Evolutionary conservation across 2,797 vertebrate genomes (phyloP).

Genomic region (Valencia hispanica): DNA sequence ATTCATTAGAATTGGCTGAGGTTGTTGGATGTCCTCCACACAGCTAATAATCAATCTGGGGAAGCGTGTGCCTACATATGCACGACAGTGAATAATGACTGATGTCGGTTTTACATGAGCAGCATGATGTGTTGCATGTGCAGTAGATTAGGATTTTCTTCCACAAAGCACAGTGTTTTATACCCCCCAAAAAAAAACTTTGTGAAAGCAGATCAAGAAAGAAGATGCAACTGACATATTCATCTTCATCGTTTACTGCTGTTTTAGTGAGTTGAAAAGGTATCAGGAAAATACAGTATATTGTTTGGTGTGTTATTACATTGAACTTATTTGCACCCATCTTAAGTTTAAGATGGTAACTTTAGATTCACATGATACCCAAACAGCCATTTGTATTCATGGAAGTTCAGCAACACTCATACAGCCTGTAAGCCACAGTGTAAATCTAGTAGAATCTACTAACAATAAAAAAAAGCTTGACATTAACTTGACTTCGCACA

Average conservation of each 20-base stretch:
- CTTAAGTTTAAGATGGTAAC: neutral
- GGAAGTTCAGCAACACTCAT: conserved; percentile 9
- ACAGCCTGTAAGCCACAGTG: neutral
- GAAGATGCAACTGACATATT: neutral
- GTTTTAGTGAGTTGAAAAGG: neutral
- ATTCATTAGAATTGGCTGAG: conserved; percentile 68
- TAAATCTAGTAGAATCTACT: conserved; percentile 47
- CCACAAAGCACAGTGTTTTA: neutral
- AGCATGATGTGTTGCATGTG: neutral
- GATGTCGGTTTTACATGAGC: neutral
- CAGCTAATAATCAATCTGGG: conserved; percentile 54
- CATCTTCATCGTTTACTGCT: neutral
- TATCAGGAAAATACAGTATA: neutral
- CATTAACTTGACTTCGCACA: conserved; percentile 40
- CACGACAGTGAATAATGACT: conserved; percentile 21
- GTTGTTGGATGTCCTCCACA: conserved; percentile 55
- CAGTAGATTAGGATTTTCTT: neutral
- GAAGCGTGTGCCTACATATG: conserved; percentile 17
- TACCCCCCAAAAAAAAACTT: neutral
- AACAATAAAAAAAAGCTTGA: conserved; percentile 52
- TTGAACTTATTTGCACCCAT: neutral
- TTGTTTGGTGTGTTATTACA: neutral
- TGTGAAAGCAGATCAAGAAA: neutral
- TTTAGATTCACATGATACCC: neutral
- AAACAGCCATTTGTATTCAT: neutral